These are phyloP conservation scores for Tenualosa thibaudeaui DNA, from an alignment of 2,797 vertebrate species.

Conservation along the genomic window DNA sequence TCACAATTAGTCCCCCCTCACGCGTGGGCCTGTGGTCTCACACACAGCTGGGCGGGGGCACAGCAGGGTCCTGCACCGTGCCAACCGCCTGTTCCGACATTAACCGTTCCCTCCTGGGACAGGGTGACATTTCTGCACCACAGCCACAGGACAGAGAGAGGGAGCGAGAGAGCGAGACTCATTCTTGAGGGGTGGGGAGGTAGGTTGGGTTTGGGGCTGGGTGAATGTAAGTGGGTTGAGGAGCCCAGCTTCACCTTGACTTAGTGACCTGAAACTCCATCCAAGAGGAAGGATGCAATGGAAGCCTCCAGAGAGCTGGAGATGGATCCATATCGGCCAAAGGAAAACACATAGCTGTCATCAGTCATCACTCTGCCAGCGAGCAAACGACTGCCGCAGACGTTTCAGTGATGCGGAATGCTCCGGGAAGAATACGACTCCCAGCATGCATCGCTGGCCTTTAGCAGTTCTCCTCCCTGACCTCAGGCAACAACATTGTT, in stretches of 20 bases:
- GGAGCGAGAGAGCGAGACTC: no score
- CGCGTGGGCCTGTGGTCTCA: slow-evolving; percentile 57
- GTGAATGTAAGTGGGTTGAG: neutral
- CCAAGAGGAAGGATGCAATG: slow-evolving; percentile 49
- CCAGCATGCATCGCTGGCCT: slow-evolving; percentile 65
- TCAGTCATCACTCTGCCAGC: slow-evolving; percentile 60
- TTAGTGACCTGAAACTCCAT: slow-evolving; percentile 56
- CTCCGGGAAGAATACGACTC: slow-evolving; percentile 56
- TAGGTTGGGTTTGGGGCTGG: neutral
- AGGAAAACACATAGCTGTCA: slow-evolving; percentile 70
- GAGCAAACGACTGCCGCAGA: slow-evolving; percentile 66
- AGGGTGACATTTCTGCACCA: slow-evolving; percentile 70
- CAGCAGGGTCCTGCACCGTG: slow-evolving; percentile 59
- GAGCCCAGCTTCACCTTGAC: slow-evolving; percentile 69
- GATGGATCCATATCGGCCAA: slow-evolving; percentile 66
- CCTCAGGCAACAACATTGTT: slow-evolving; percentile 53
- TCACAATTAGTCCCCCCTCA: slow-evolving; percentile 76
- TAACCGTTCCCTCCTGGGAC: slow-evolving; percentile 65
- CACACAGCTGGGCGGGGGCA: slow-evolving; percentile 71
- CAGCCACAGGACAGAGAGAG: slow-evolving; percentile 4
- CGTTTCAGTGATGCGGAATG: slow-evolving; percentile 49
- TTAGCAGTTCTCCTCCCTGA: slow-evolving; percentile 57
- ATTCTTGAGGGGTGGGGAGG: slow-evolving; percentile 20
- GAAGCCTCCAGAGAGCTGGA: slow-evolving; percentile 57
- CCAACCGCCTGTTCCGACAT: slow-evolving; percentile 74